Conservation (phyloP, 2,888 invertebrate genomes). For the Dinocampus coccinellae region DNA sequence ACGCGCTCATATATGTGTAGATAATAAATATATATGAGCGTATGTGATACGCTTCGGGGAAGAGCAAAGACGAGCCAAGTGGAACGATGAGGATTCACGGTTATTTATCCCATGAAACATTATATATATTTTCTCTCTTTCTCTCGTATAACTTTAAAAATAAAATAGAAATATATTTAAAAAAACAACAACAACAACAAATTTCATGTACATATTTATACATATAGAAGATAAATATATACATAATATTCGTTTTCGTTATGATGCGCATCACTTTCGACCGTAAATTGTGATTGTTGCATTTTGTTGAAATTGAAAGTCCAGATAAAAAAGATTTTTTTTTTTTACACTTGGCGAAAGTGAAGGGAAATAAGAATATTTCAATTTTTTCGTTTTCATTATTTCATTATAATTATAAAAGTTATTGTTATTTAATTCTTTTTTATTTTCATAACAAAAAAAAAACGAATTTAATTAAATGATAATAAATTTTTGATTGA, state of each 20-base stretch:
- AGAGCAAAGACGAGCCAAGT: constrained; percentile 17
- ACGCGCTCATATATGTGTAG: neutral
- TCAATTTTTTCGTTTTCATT: neutral
- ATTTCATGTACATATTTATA: neutral
- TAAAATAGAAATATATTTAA: neutral
- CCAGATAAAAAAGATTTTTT: neutral
- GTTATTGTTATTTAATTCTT: neutral
- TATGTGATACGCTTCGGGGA: constrained; percentile 8
- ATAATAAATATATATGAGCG: neutral
- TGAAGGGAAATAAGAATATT: constrained; percentile 11
- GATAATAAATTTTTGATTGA: neutral
- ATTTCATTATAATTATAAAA: too few relatives aligned
- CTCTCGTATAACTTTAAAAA: neutral
- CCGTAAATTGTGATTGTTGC: neutral
- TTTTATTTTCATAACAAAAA: neutral
- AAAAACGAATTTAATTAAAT: neutral
- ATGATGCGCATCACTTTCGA: constrained; percentile 19
- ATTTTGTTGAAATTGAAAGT: constrained; percentile 11
- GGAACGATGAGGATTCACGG: constrained; percentile 33
- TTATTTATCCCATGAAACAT: constrained; percentile 31
- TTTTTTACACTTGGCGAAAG: neutral
- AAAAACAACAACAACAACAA: neutral
- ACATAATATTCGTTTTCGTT: constrained; percentile 28
- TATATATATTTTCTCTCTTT: too few relatives aligned
- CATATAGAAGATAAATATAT: neutral